Percentiles rank a stretch among this genome's conserved stretches.
Conservation (phyloP, 1,140 invertebrate genomes). For the Bemisia tabaci region DNA sequence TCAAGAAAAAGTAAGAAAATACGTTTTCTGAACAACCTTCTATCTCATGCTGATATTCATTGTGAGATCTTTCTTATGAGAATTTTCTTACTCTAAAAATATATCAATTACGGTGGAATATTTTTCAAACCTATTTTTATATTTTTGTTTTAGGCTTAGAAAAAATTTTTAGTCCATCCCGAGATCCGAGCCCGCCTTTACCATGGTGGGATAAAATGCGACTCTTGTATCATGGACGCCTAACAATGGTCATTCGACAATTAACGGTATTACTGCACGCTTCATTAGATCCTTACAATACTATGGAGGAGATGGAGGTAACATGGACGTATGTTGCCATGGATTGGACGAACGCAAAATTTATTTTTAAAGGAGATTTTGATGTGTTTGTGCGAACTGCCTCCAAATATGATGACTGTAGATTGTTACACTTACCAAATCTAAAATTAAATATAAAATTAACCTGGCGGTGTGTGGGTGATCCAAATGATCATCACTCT, state of each 20-base stretch:
- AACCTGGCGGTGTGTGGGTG: constrained; percentile 80
- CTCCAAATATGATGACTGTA: constrained; percentile 96
- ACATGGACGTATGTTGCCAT: constrained; percentile 84
- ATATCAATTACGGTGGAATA: too few species aligned
- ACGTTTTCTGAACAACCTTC: too few species aligned
- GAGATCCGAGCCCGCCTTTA: constrained; percentile 84
- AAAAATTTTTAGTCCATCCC: constrained; percentile 68
- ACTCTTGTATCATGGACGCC: constrained; percentile 77
- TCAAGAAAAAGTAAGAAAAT: too few species aligned
- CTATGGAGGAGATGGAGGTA: constrained; percentile 96
- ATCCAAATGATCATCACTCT: constrained; percentile 91
- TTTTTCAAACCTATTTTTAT: too few species aligned
- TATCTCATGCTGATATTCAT: too few species aligned
- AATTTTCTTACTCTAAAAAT: too few species aligned
- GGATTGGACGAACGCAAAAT: constrained; percentile 88
- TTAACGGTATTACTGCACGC: constrained; percentile 83
- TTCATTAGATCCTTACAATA: constrained; percentile 94
- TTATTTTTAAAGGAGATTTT: constrained; percentile 73
- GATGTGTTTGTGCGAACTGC: constrained; percentile 85
- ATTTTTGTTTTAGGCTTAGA: constrained; percentile 48
- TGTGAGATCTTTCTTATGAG: too few species aligned
- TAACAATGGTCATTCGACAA: constrained; percentile 73
- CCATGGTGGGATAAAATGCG: constrained; percentile 98
- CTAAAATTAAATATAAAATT: constrained; percentile 65
- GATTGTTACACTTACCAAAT: constrained; percentile 78